A percentile compares a stretch with the other conserved stretches of the same genome.
Conservation (phyloP, 1,140 invertebrate species). For the Medauroidea extradentata region DNA sequence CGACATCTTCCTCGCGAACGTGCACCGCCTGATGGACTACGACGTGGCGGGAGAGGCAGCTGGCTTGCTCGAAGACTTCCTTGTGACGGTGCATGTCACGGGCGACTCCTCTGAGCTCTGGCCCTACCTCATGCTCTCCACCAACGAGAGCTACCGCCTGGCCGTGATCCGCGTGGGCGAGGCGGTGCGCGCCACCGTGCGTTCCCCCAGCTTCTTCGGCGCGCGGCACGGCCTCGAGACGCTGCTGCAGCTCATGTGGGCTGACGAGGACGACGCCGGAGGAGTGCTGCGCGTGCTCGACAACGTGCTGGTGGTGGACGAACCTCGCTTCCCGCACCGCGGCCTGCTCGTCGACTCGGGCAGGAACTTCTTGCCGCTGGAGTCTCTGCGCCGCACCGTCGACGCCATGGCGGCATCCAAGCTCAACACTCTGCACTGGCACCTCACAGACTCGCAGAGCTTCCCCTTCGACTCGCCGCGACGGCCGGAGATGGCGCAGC, state of each 20-base stretch:
- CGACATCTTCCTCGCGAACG: neutral
- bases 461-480: slow-evolving; percentile 71
- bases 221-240: slow-evolving; percentile 74
- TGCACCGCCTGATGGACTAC: neutral
- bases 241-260: slow-evolving; percentile 61
- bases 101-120: neutral
- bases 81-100: neutral
- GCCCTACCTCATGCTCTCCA: slow-evolving; percentile 49
- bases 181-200: slow-evolving; percentile 54
- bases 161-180: slow-evolving; percentile 35
- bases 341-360: slow-evolving; percentile 74
- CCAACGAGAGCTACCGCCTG: slow-evolving; percentile 64
- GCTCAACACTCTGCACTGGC: slow-evolving; percentile 84
- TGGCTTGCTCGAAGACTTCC: neutral
- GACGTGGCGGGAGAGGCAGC: neutral
- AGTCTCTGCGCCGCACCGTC: slow-evolving; percentile 64
- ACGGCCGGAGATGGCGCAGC: slow-evolving; percentile 60
- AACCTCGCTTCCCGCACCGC: slow-evolving; percentile 67
- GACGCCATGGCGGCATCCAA: slow-evolving; percentile 78
- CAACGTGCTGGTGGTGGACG: slow-evolving; percentile 58
- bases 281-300: slow-evolving; percentile 29
- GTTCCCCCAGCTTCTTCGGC: slow-evolving; percentile 64
- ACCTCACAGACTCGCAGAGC: slow-evolving; percentile 84
- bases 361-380: slow-evolving; percentile 65
- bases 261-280: slow-evolving; percentile 26